Base-by-base conservation (phyloP, 2,888 invertebrate species). In the Drosophila multiciliata region DNA sequence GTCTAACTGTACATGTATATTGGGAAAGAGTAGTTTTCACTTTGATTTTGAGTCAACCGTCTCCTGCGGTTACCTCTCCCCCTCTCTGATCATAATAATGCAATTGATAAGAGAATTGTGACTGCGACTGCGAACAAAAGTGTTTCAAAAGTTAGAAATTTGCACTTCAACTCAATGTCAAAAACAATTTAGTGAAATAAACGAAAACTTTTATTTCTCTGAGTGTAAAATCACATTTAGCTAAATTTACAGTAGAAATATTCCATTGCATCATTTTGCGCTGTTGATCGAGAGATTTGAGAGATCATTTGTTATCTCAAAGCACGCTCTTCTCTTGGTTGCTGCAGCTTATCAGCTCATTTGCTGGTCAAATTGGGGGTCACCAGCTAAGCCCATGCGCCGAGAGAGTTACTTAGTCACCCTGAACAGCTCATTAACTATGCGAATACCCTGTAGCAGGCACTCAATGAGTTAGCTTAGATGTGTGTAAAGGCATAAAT, bases 331-430 rank as follows among this genome's bases (percentile, higher is more conserved):
- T 38, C 33, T 29, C 29, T 1, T n/a, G n/a, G 40, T 8, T 15
- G 23, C 62, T 53, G 55, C 50, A 29, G 63, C 62, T 78, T 78
- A 78, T 78, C 79, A 71, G 65, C 61, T 66, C 71, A 68, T 71
- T 77, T 66, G 48, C 60, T 54, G 20, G 53, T 62, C 49, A 60
- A 68, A 68, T 67, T 63, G 42, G 52, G 36, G 32, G 62, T n/a
- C 57, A 36, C 50, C 38, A 20, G 40, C 12, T 38, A 61, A 42
- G 57, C 11, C 33, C 35, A 52, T 20, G 23, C 17, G 42, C 32
- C 17, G 17, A 50, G 55, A 36, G 64, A 20, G 33, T 50, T 48
- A 38, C 35, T 58, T 40, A 12, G n/a, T 36, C 60, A 53, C 15
- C 40, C 5, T 17, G 4, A 57, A 29, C 12, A 45, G 54, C 54